phyloP scores from a whole-genome alignment of 2,888 invertebrate genomes.

The Conus canariensis region DNA sequence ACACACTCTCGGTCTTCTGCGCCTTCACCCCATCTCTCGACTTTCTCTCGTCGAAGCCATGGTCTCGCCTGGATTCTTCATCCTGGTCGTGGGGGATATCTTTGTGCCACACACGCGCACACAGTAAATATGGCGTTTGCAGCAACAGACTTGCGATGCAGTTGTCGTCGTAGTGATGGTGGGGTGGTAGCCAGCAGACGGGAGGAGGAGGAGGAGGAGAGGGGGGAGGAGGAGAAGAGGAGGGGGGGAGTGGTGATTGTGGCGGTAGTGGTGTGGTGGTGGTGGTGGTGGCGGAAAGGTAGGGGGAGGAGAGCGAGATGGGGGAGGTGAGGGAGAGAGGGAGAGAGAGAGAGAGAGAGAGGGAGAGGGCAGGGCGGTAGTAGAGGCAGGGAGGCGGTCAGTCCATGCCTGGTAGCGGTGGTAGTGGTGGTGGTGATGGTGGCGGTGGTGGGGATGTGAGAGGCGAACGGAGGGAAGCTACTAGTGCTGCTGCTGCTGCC shows the following conservation, averaged over 20 bases:
- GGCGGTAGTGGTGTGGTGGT: background rate
- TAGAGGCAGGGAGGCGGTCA: background rate
- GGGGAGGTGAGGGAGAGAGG: background rate
- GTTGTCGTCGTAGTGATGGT: background rate
- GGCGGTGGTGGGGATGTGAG: background rate
- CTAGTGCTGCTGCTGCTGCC: background rate
- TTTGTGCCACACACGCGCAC: background rate
- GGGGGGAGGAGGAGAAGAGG: background rate
- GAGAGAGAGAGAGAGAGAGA: background rate
- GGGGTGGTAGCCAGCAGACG: background rate
- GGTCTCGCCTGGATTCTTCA: slow-evolving; percentile 14
- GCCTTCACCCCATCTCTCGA: slow-evolving; percentile 33
- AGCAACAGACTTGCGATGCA: slow-evolving; percentile 4
- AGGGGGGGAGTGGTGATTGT: background rate
- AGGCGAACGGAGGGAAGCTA: background rate
- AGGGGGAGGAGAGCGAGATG: background rate
- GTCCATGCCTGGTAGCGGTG: background rate
- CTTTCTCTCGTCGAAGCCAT: background rate
- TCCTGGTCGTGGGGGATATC: background rate
- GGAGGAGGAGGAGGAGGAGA: background rate
- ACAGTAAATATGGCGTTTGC: slow-evolving; percentile 25
- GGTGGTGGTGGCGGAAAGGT: background rate
- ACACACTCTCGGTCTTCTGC: background rate
- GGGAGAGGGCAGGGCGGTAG: background rate
- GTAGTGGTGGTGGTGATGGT: background rate